A percentile compares a stretch with the other conserved stretches of the same genome.
phyloP scores from a whole-genome alignment of 1,140 invertebrate species.

The Macrostomum lignano region DNA sequence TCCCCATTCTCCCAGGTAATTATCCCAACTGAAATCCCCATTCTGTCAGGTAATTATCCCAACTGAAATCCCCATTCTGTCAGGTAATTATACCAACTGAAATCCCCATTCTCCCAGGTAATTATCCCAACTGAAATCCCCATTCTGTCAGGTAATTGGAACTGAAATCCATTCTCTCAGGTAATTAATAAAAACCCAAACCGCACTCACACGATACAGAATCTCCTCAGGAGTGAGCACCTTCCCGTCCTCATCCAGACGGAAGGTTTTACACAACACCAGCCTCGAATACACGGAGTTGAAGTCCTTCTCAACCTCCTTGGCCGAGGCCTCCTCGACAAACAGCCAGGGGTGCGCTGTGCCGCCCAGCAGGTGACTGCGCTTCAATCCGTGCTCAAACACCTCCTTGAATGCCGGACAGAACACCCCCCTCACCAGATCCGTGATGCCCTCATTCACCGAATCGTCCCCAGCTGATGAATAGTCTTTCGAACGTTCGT shows the following conservation, averaged over 20 bases:
- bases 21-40: too few species aligned
- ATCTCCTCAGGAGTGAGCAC: conserved; percentile 90
- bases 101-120: too few species aligned
- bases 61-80: too few species aligned
- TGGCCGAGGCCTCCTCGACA: conserved; percentile 70
- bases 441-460: conserved; percentile 72
- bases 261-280: conserved; percentile 76
- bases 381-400: conserved; percentile 74
- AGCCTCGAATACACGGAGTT: conserved; percentile 84
- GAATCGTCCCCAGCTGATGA: conserved; percentile 82
- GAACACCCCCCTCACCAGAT: conserved; percentile 69
- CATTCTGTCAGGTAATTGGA: too few species aligned
- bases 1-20: too few species aligned
- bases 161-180: too few species aligned
- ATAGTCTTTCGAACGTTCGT: conserved; percentile 70
- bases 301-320: conserved; percentile 86
- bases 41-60: too few species aligned
- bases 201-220: conserved; percentile 28
- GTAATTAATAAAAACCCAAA: too few species aligned
- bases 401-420: conserved; percentile 76
- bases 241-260: conserved; percentile 88
- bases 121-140: too few species aligned
- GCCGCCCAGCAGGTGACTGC: conserved; percentile 42
- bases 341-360: conserved; percentile 93
- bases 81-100: too few species aligned